Base-by-base conservation (phyloP, 2,888 invertebrate genomes). In the Rhamphomyia laevipes region DNA sequence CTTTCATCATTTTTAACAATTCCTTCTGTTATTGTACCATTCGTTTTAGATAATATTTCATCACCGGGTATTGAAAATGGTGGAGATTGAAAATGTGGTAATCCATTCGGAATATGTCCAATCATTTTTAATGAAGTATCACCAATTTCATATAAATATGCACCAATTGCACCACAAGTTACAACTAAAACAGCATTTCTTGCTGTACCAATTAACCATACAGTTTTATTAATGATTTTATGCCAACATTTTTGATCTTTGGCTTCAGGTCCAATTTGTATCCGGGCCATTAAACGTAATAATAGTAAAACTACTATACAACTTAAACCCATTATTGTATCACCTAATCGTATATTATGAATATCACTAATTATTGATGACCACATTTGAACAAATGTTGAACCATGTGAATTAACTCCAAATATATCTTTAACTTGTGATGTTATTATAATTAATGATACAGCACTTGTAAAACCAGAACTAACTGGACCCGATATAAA, bases 401-500 rank as follows among this genome's bases (percentile, higher is more conserved):
- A 75, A 21, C 89, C 88, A n/a, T 73, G 73, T 17, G 83, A 83
- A 31, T 70, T 62, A 55, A 89, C 82, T 9, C 86, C 87, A 49
- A 90, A 76, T 50, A 90, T 74, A 65, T 88, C 86, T 70, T 89
- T 89, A 47, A 91, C 75, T 71, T 92, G 92, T 6, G 90, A 89
- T 1, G 87, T 84, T 48, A 89, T 82, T 59, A 92, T 92, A 63
- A 91, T 87, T 46, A 92, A 73, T 27, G 92, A 89, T 10, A 88
- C 91, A 12, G 92, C 91, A 6, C 90, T 89, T 1, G 91, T 91
- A 68, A 91, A 92, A 10, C 89, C 90, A 0, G 86, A 87, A 17
- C 87, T 86, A 1, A 92, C 91, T 0, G 92, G 90, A 0, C 88
- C 89, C 2, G 90, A 90, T 18, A 92, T 88, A 63, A 92, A 92